Evolutionary conservation across 1,140 invertebrate genomes (phyloP), one percentile per base, ranked within the genome.

Genomic region (Diploscapter pachys): DNA sequence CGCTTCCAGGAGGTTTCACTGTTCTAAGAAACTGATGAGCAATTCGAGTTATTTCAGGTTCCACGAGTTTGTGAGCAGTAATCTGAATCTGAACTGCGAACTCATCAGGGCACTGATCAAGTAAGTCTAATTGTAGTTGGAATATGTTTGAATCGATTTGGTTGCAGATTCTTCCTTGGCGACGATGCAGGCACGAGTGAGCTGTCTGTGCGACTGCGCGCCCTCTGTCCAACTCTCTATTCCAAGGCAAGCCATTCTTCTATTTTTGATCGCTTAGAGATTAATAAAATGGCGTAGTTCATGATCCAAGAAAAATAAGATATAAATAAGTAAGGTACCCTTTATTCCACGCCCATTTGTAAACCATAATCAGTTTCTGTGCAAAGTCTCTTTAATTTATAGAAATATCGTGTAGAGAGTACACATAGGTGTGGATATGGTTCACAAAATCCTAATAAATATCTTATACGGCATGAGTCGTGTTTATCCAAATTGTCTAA

Each of bases 171-270:
- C 72, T 99, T 98, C 86, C 88, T 98, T 2, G 91, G 92, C 71
- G 96, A 99, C 85, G 95, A 95, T 87, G 93, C 95, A 0, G 93
- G 92, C 3, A 93, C 96, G 1, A 93, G 95, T 86, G 90, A 92
- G 0, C 93, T 98, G 55, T 96, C 93, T 76, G 87, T 89, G 13
- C 92, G 91, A 86, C 87, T 99, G n/a, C 88, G 95, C 66, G 91
- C 95, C 83, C 89, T 95, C 0, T 98, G 96, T 86, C 96, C 96
- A 0, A 92, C 91, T 81, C 88, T 99, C 2, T 99, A 96, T 83
- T 92, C 92, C 4, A 31, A 31, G 51, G 31, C 31, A 31, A 31
- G 31, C 31, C 31, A 31, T 31, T 31, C 31, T 31, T 31, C 31
- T 31, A 31, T 31, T 31, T 31, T 31, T 31, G 31, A 31, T 31